These are phyloP conservation scores for Apostichopus parvimensis DNA, from an alignment of 35 echinoderm and acorn worm genomes.

Conservation along the genomic window DNA sequence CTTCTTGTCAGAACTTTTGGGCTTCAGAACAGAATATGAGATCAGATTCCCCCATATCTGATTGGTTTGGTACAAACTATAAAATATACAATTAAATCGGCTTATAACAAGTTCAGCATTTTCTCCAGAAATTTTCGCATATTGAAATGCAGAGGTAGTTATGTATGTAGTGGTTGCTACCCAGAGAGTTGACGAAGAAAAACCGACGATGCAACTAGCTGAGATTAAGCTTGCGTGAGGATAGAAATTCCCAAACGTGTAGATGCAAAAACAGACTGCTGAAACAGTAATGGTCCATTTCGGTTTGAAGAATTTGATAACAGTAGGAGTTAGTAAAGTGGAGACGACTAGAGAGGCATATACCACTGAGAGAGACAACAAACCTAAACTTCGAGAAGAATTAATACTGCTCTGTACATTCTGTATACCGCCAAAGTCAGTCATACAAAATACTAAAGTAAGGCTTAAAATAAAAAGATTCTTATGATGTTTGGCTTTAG, in stretches of 20 bases:
- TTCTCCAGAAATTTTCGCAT: conserved; percentile 21
- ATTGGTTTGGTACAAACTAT: conserved; percentile 39
- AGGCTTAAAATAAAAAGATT: neutral
- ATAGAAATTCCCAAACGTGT: conserved; percentile 36
- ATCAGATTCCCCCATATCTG: conserved; percentile 47
- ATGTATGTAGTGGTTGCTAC: conserved; percentile 48
- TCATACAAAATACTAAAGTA: neutral
- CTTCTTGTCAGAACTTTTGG: neutral
- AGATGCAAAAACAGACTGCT: neutral
- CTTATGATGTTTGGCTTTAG: neutral
- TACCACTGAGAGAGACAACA: neutral
- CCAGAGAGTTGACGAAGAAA: conserved; percentile 39
- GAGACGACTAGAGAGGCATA: neutral
- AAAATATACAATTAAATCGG: conserved; percentile 57
- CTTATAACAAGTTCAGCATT: conserved; percentile 27
- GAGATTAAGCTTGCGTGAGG: conserved; percentile 38
- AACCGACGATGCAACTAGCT: conserved; percentile 35
- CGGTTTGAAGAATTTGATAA: conserved; percentile 9
- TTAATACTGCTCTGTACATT: neutral
- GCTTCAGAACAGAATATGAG: neutral
- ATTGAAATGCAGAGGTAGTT: conserved; percentile 53
- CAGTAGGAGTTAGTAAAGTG: conserved; percentile 9
- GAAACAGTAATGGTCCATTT: conserved; percentile 45
- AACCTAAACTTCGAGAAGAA: neutral
- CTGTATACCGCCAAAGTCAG: neutral